A percentile compares a stretch with the other conserved stretches of the same genome.
Evolutionary conservation across 2,113 vertebrate species (phyloP).

Genomic region (Plestiodon gilberti): DNA sequence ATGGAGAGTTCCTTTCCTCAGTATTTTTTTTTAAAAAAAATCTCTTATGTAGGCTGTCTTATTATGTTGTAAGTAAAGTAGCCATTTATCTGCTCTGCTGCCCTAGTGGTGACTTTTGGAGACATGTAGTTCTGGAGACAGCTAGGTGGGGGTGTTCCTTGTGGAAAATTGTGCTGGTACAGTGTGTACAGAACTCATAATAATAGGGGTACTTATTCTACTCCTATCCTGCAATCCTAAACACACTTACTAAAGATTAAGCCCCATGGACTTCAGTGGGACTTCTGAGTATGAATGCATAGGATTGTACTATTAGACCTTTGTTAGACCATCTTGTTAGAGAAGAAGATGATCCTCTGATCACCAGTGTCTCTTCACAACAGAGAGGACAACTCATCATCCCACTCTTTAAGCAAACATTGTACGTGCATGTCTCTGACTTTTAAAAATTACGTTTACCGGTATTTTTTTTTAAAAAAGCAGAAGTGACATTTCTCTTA

Average conservation of each 20-base stretch:
- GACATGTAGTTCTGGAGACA: background rate
- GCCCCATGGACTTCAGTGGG: background rate
- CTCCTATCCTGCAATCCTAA: background rate
- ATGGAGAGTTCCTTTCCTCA: background rate
- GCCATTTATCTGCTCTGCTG: background rate
- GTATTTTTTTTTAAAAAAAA: no score
- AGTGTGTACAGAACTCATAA: background rate
- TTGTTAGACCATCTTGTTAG: background rate
- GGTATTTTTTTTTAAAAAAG: constrained; percentile 6
- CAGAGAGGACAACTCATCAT: background rate
- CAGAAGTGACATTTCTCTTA: constrained; percentile 19
- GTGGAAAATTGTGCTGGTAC: background rate
- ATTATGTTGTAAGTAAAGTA: background rate
- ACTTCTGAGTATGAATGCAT: background rate
- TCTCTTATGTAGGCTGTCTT: background rate
- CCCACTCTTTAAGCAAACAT: background rate
- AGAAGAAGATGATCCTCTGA: background rate
- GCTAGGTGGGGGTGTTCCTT: no score
- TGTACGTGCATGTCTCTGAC: background rate
- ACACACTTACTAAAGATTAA: no score
- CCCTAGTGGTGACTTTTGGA: background rate
- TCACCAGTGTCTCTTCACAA: background rate
- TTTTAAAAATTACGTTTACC: constrained; percentile 8
- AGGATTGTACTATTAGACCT: no score
- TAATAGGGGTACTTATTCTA: no score